Evolutionary conservation across 1,140 invertebrate species (phyloP), one percentile per base, ranked within the genome.

Genomic region (Drosophila novamexicana): DNA sequence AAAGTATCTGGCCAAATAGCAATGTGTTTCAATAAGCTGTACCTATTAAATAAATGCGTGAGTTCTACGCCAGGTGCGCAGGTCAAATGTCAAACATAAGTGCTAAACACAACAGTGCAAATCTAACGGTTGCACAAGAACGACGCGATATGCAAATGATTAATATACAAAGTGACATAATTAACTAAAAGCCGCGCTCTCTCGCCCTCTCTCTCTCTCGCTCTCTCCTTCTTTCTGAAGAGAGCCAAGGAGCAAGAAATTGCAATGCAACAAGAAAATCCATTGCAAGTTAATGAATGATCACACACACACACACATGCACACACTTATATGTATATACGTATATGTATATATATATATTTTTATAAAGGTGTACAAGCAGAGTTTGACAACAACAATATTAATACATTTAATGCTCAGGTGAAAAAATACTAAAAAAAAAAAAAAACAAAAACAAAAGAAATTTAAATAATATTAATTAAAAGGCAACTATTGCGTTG

Each of bases 11-110:
- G 53, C 47, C 34, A 34, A 29, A 37, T 65, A 45, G 67, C 72
- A 70, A 86, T 86, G 82, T 86, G 82, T 79, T 86, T 86, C 68
- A 86, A 86, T 52, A 73, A 86, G 63, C 57, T 79, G 37, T 74
- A 70, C 61, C 67, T 79, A 44, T 62, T 83, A 71, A 85, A 84
- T 58, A 85, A 85, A 85, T 75, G 66, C 42, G 57, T 45, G 49
- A 54, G 63, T 36, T 57, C 50, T 47, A 50, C 42, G 62, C 39
- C 53, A 47, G 61, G 50, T 75, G 53, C 53, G 70, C 79, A 72
- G 65, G 75, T 75, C 63, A 86, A 86, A 62, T 71, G 80, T 75
- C 64, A 29, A 68, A 59, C 37, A 70, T 40, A 64, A 57, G 29
- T 42, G 44, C 44, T 53, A 69, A 39, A 69, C 49, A 32, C 45